Base-by-base conservation (phyloP, 2,888 invertebrate species). In the Loripinus fragilis region DNA sequence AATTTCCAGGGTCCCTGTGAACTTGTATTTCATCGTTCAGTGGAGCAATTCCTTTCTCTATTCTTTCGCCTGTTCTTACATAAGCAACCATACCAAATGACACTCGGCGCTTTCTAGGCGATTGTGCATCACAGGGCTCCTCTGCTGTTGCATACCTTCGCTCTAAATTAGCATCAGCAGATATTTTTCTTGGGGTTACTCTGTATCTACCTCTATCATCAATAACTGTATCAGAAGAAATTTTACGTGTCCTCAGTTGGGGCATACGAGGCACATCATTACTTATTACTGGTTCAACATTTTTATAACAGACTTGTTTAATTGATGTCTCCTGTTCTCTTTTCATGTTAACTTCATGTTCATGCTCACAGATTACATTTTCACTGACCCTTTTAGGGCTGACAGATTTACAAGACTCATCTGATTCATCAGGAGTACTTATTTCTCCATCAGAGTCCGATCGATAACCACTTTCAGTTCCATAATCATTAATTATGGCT, bases 61-160 rank as follows among this genome's bases (percentile, higher is more conserved):
- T 3, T 3, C 28, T 10, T 33, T 60, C 33, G 10, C 33, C 33
- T 23, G 17, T 33, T 33, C 33, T 60, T 20, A 60, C 8, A 20
- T 33, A 60, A 60, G 60, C 60, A 33, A 60, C 30, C 33, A 33
- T 60, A n/a, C 60, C 60, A 33, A 60, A 60, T n/a, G 60, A 60
- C 25, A 60, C 60, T 12, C 60, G 60, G 17, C 60, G 60, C 23
- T 33, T 60, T 33, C 60, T 60, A 15, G 2, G 33, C 1, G 60
- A 15, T 17, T 60, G 60, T n/a, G 12, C 28, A 33, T 60, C 60
- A 17, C 15, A 33, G 23, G 15, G 3, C 33, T 60, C 60, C 25
- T 55, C 25, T 20, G 20, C 60, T 33, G 17, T 60, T n/a, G 3
- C 10, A 33, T 60, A 33, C 12, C 20, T 30, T 33, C 33, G 20